Percentiles rank a stretch among this genome's conserved stretches.
Evolutionary conservation across 1,140 invertebrate species (phyloP).

Genomic region (Bathynomus jamesi): DNA sequence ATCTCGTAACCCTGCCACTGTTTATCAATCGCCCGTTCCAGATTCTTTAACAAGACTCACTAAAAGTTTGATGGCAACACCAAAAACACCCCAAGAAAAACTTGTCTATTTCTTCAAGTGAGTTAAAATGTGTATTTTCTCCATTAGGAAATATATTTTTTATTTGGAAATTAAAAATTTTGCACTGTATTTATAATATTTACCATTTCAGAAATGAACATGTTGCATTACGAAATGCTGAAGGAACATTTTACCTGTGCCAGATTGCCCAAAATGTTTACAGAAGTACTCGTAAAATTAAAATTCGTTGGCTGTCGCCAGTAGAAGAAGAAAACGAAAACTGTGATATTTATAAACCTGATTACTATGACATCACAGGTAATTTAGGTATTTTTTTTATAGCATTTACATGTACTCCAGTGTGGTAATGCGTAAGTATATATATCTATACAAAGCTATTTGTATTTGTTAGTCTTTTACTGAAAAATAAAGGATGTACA

Average conservation of each 20-base stretch:
- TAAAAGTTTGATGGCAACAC: conserved; percentile 51
- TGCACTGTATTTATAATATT: too few species aligned
- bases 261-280: conserved; percentile 86
- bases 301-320: conserved; percentile 77
- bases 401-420: too few species aligned
- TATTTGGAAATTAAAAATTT: too few species aligned
- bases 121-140: conserved; percentile 4
- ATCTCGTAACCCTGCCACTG: conserved; percentile 57
- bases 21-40: conserved; percentile 70
- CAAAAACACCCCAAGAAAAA: conserved; percentile 64
- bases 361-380: conserved; percentile 83
- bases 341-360: conserved; percentile 71
- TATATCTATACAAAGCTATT: too few species aligned
- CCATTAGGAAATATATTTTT: not conserved
- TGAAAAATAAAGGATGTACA: too few species aligned
- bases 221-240: conserved; percentile 77
- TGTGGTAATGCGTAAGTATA: too few species aligned
- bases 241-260: conserved; percentile 82
- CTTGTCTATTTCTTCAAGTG: conserved; percentile 54
- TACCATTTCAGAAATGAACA: conserved; percentile 65
- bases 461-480: too few species aligned
- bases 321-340: conserved; percentile 51
- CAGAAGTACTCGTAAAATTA: conserved; percentile 67
- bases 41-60: conserved; percentile 63
- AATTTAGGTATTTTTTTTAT: conserved; percentile 23